Conservation (phyloP, 2,888 invertebrate genomes). For the Odontomyia ornata region DNA sequence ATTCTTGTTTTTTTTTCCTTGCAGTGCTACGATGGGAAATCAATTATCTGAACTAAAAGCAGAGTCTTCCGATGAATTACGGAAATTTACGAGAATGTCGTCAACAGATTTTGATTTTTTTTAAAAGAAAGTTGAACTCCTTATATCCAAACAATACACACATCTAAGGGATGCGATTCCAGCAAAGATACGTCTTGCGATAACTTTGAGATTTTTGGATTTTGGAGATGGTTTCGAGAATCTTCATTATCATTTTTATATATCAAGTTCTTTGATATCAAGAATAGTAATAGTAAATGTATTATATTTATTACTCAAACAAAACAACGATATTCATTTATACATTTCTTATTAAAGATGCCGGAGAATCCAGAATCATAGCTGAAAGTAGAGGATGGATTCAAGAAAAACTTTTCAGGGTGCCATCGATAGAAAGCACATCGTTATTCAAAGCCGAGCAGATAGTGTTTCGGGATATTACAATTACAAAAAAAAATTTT, state of each 20-base stretch:
- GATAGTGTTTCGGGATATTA: conserved; percentile 53
- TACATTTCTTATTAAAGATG: not conserved
- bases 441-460: not conserved
- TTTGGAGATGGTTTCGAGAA: not conserved
- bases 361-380: not conserved
- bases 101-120: not conserved
- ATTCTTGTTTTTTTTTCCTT: not conserved
- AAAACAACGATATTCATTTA: not conserved
- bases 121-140: not conserved
- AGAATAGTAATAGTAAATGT: not conserved
- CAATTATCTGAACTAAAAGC: not conserved
- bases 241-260: no score
- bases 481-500: conserved; percentile 55
- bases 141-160: not conserved
- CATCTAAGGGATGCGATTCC: no score
- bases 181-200: not conserved
- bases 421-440: not conserved
- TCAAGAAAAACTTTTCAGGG: not conserved
- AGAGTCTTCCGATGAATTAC: no score
- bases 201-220: no score
- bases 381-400: not conserved
- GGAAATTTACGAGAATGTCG: no score
- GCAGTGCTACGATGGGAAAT: not conserved
- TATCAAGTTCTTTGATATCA: not conserved
- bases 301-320: not conserved